Conservation (phyloP, 2,797 vertebrate species). For the Amblyopsis hoosieri region DNA sequence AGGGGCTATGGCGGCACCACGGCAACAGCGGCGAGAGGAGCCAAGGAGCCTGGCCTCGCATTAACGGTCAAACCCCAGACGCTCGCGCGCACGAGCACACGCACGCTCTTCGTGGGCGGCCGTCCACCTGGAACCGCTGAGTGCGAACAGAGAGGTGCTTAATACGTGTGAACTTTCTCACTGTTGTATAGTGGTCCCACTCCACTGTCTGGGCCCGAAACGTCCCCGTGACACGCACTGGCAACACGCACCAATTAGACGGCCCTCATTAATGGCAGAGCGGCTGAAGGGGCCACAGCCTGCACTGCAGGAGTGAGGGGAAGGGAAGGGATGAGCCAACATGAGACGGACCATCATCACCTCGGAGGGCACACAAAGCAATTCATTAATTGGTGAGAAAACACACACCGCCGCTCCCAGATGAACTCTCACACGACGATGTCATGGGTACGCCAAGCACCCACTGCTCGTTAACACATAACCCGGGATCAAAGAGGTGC, state of each 20-base stretch:
- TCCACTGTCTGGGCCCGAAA: no score
- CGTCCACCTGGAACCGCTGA: not conserved
- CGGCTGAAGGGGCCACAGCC: conserved; percentile 48
- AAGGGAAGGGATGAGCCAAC: conserved; percentile 34
- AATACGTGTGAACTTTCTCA: conserved; percentile 59
- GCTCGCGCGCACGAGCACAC: no score
- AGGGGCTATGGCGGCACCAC: conserved; percentile 23
- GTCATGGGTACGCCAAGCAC: conserved; percentile 61
- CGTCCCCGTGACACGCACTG: no score
- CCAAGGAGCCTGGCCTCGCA: conserved; percentile 31
- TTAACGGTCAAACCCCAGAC: conserved; percentile 39
- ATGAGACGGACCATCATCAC: conserved; percentile 72
- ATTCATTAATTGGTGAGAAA: conserved; percentile 81
- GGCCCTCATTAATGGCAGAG: conserved; percentile 64
- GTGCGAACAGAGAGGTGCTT: not conserved
- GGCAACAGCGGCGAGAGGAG: conserved; percentile 34
- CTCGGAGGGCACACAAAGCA: conserved; percentile 71
- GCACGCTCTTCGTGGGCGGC: not conserved
- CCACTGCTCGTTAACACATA: conserved; percentile 73
- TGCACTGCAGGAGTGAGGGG: conserved; percentile 12
- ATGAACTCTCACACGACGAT: conserved; percentile 54
- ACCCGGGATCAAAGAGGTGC: conserved; percentile 72
- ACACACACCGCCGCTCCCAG: conserved; percentile 26
- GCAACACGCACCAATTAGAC: conserved; percentile 64
- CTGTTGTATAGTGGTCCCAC: conserved; percentile 30